Evolutionary conservation across 2,888 invertebrate species (phyloP), one percentile per base, ranked within the genome.

Genomic region (Glyphotaelius pellucidus): DNA sequence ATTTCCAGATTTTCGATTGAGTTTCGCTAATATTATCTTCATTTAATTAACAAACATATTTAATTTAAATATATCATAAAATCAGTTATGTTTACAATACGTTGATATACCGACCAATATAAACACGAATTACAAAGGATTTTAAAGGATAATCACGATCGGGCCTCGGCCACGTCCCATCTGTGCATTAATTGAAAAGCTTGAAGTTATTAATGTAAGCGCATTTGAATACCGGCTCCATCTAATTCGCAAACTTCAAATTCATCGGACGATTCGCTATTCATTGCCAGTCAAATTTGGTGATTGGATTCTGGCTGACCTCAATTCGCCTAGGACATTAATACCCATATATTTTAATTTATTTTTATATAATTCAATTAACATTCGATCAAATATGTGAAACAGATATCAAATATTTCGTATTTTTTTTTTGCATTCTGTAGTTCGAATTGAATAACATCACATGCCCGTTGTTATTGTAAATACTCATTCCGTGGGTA

Each of bases 221-320:
- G 83, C 83, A 83, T 83, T 83, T 83, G 83, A 83, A 83, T 83
- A 35, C 83, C 14, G 4, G 35, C 19, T 83, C 15, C 67, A 25
- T 83, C 83, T 83, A 83, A 83, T 83, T 25, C 32, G 25, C 83
- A 83, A 83, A 83, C 83, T 83, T 83, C 83, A 83, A 83, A 83
- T 35, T 83, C 83, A 83, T 35, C 83, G 35, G 83, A 83, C 83
- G 19, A 38, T 83, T 83, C 32, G 67, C 67, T 67, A 83, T 83
- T 83, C 32, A 83, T 67, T n/a, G 35, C 35, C 32, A 32, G 83
- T 19, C 83, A 32, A 19, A 42, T 47, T 30, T 19, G 42, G 30
- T 30, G 84, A 81, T 83, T 35, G 83, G n/a, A 83, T 38, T 32
- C 32, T 19, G 35, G 19, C 12, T 83, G 35, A 25, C 83, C 32